These are phyloP conservation scores for Archips crataeganus DNA, from an alignment of 2,888 invertebrate species.

Conservation along the genomic window DNA sequence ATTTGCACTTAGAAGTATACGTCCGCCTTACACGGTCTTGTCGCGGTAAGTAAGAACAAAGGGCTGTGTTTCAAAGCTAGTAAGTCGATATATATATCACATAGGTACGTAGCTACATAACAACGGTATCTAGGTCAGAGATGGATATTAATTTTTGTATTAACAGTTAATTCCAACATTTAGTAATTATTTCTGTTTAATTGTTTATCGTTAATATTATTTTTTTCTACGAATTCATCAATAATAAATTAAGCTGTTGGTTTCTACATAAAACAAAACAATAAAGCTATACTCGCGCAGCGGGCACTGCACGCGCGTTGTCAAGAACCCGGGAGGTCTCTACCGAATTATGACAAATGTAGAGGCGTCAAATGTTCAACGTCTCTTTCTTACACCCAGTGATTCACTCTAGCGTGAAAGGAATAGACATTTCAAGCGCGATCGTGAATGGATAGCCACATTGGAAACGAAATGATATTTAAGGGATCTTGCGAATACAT, in stretches of 20 bases:
- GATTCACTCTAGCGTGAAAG: neutral
- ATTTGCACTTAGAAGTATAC: no score
- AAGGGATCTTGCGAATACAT: no score
- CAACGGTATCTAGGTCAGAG: no score
- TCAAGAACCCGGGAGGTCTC: constrained; percentile 39
- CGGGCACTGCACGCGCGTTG: constrained; percentile 47
- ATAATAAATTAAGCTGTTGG: constrained; percentile 28
- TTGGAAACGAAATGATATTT: neutral
- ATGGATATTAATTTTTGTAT: no score
- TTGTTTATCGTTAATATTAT: neutral
- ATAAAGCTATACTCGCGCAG: constrained; percentile 63
- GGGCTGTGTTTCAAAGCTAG: no score
- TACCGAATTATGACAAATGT: constrained; percentile 16
- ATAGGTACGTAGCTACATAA: no score
- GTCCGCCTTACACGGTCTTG: no score
- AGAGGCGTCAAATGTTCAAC: neutral
- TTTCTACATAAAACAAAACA: constrained; percentile 42
- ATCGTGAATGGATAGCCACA: neutral
- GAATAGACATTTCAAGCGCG: neutral
- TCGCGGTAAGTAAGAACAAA: no score
- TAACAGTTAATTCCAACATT: no score
- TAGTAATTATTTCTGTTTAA: neutral
- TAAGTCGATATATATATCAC: no score
- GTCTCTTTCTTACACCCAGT: neutral
- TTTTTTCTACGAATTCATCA: neutral